phyloP scores from a whole-genome alignment of 2,888 invertebrate species.

The Platynereis dumerilii region DNA sequence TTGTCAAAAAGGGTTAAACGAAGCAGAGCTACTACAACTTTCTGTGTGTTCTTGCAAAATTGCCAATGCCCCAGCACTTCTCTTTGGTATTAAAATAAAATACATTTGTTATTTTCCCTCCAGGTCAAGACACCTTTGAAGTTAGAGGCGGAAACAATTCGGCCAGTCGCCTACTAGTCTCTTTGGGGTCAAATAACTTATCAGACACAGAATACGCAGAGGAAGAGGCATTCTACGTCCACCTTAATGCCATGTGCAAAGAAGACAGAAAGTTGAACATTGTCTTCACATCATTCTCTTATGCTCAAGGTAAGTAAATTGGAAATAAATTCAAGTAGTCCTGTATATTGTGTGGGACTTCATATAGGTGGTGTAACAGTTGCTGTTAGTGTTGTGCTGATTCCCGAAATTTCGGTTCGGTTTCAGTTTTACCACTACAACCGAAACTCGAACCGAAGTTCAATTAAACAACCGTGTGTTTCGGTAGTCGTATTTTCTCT shows the following conservation, averaged over 20 bases:
- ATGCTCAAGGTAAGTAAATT: conserved; percentile 11
- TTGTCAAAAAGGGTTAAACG: too few relatives aligned
- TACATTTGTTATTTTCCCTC: not conserved
- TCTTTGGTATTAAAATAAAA: too few relatives aligned
- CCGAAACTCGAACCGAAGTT: too few relatives aligned
- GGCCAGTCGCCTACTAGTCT: conserved; percentile 8
- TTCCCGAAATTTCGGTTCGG: not conserved
- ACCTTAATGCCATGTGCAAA: conserved; percentile 10
- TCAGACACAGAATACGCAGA: conserved; percentile 14
- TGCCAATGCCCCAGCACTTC: too few relatives aligned
- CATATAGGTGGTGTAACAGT: not conserved
- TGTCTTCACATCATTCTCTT: conserved; percentile 18
- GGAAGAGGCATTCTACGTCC: conserved; percentile 16
- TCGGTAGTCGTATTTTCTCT: too few relatives aligned
- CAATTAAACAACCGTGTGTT: too few relatives aligned
- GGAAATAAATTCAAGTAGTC: not conserved
- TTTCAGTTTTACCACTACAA: too few relatives aligned
- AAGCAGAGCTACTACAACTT: too few relatives aligned
- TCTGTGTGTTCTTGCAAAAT: too few relatives aligned
- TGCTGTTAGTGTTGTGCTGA: not conserved
- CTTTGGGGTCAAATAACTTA: conserved; percentile 15
- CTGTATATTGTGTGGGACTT: not conserved
- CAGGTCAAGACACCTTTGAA: conserved; percentile 16
- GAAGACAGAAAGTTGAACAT: conserved; percentile 12
- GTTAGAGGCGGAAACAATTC: conserved; percentile 17